Conservation (phyloP, 1,140 invertebrate genomes). For the Bombus waltoni region DNA sequence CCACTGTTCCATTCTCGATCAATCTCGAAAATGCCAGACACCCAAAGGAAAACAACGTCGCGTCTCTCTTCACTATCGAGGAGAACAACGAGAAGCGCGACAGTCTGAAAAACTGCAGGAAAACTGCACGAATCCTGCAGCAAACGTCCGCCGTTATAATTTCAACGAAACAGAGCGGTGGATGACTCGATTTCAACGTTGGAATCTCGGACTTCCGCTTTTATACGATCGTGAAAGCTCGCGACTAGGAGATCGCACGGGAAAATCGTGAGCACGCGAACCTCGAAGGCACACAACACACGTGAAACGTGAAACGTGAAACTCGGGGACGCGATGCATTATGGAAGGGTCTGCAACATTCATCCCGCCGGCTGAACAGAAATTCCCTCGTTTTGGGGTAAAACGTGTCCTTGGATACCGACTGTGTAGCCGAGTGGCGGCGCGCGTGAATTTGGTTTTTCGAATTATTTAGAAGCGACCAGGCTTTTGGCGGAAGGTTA, state of each 20-base stretch:
- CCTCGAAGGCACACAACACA: no score
- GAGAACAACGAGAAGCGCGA: not conserved
- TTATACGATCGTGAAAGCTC: not conserved
- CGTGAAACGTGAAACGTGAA: not conserved
- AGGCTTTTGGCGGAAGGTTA: not conserved
- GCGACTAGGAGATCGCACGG: not conserved
- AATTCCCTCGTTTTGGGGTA: conserved; percentile 4
- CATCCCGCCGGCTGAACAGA: conserved; percentile 16
- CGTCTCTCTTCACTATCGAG: not conserved
- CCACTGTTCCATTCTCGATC: not conserved
- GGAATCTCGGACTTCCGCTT: not conserved
- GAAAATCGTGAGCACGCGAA: no score
- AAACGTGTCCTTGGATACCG: not conserved
- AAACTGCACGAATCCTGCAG: no score
- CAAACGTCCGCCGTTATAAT: not conserved
- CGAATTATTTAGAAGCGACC: conserved; percentile 11
- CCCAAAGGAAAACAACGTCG: not conserved
- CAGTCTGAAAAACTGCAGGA: no score
- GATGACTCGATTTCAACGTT: not conserved
- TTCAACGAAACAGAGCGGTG: not conserved
- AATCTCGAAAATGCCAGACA: not conserved
- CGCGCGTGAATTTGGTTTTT: not conserved
- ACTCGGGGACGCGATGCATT: conserved; percentile 4
- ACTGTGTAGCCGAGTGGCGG: no score
- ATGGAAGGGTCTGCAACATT: conserved; percentile 26